phyloP scores from a whole-genome alignment of 2,113 vertebrate species.

The Salvelinus fontinalis region DNA sequence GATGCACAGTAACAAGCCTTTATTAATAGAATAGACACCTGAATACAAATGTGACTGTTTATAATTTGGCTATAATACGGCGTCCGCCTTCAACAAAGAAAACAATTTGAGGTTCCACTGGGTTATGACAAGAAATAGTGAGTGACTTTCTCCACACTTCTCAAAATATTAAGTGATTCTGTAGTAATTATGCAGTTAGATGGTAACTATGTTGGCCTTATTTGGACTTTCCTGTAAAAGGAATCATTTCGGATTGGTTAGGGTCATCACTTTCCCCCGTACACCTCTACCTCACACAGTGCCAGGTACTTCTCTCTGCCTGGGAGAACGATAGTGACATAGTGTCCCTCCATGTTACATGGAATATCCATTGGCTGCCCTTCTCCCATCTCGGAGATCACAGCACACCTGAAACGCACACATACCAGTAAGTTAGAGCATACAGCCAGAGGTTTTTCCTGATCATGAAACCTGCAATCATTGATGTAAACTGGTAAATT shows the following conservation, averaged over 20 bases:
- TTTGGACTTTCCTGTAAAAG: too few species aligned
- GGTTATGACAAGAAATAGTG: too few species aligned
- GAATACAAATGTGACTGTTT: too few species aligned
- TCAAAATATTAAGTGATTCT: too few species aligned
- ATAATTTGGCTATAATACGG: too few species aligned
- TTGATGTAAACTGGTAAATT: background rate
- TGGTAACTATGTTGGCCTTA: too few species aligned
- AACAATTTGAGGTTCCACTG: too few species aligned
- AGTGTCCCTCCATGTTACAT: conserved; percentile 21
- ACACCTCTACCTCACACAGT: conserved; percentile 26
- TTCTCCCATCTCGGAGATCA: conserved; percentile 16
- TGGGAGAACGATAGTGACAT: conserved; percentile 26
- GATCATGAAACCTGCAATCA: background rate
- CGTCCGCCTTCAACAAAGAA: too few species aligned
- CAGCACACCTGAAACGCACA: conserved; percentile 20
- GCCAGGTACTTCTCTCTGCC: conserved; percentile 11
- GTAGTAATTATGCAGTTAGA: too few species aligned
- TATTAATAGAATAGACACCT: too few species aligned
- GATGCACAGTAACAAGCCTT: too few species aligned
- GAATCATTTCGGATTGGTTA: background rate
- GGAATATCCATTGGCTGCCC: conserved; percentile 7
- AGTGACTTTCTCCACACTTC: too few species aligned
- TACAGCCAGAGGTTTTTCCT: background rate
- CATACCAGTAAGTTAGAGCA: background rate
- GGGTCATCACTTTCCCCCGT: background rate